Percentiles rank a stretch among this genome's conserved stretches.
phyloP scores from a whole-genome alignment of 2,113 vertebrate genomes.

The Halichoerus grypus region DNA sequence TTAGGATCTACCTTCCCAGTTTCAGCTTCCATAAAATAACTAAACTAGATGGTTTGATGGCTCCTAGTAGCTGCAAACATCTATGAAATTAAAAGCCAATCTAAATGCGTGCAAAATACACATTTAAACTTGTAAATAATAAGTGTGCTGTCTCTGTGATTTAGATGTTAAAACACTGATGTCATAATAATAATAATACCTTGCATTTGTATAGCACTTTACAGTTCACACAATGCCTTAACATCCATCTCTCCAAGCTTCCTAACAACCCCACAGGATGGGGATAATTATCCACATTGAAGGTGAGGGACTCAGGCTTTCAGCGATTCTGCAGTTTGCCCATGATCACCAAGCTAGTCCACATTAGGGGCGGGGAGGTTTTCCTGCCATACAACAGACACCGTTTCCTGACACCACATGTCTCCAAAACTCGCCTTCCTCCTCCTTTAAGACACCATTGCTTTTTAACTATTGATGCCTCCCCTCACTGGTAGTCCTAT shows the following conservation, averaged over 20 bases:
- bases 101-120: neutral
- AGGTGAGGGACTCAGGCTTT: neutral
- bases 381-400: rapidly evolving
- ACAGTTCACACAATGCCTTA: slow-evolving; percentile 1
- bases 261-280: neutral
- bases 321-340: neutral
- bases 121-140: neutral
- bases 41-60: neutral
- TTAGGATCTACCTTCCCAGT: neutral
- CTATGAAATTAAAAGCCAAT: slow-evolving; percentile 51
- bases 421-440: too few species aligned
- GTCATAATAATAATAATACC: slow-evolving; percentile 57
- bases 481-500: neutral
- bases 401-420: rapidly evolving
- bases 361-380: neutral
- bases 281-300: too few species aligned
- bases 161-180: slow-evolving; percentile 63
- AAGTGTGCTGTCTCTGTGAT: slow-evolving; percentile 45
- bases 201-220: slow-evolving; percentile 44
- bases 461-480: neutral
- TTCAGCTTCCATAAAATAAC: slow-evolving; percentile 12
- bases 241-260: neutral
- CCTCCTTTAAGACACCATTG: too few species aligned
- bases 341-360: rapidly evolving
- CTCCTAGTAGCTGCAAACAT: neutral